A percentile compares a stretch with the other conserved stretches of the same genome.
phyloP scores from a whole-genome alignment of 2,113 vertebrate genomes.

The Xiphias gladius region DNA sequence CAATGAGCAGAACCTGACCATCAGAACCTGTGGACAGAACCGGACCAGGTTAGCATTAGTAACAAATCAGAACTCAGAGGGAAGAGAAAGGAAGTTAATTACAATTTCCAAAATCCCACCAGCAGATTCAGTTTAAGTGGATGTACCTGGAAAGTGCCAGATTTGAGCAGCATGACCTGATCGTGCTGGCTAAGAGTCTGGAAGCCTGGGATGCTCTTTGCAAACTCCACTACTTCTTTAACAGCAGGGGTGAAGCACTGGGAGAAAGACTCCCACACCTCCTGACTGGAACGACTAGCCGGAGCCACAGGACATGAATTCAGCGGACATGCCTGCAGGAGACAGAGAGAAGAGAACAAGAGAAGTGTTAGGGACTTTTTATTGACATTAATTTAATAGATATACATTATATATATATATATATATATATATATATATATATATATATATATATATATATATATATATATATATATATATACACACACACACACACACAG shows the following conservation, averaged over 20 bases:
- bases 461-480: too few species aligned
- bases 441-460: too few species aligned
- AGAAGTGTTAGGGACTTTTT: not conserved
- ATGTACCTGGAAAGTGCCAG: slow-evolving; percentile 87
- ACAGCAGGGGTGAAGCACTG: slow-evolving; percentile 88
- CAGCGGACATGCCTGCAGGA: slow-evolving; percentile 84
- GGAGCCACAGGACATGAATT: slow-evolving; percentile 85
- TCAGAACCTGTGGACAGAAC: slow-evolving; percentile 81
- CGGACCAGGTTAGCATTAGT: slow-evolving; percentile 9
- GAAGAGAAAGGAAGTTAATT: not conserved
- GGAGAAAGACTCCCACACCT: slow-evolving; percentile 89
- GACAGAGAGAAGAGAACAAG: slow-evolving; percentile 13
- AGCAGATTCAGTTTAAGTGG: not conserved
- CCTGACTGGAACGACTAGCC: slow-evolving; percentile 83
- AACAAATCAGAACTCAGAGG: not conserved
- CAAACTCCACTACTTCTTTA: slow-evolving; percentile 88
- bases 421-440: too few species aligned
- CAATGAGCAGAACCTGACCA: slow-evolving; percentile 88
- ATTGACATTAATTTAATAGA: not conserved
- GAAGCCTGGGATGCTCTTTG: slow-evolving; percentile 88
- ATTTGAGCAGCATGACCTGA: slow-evolving; percentile 88
- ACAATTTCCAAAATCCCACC: not conserved
- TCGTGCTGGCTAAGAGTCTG: slow-evolving; percentile 86
- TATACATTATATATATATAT: not conserved
- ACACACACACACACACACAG: too few species aligned